Evolutionary conservation across 2,888 invertebrate genomes (phyloP).

Genomic region (Mellilla xanthometata): DNA sequence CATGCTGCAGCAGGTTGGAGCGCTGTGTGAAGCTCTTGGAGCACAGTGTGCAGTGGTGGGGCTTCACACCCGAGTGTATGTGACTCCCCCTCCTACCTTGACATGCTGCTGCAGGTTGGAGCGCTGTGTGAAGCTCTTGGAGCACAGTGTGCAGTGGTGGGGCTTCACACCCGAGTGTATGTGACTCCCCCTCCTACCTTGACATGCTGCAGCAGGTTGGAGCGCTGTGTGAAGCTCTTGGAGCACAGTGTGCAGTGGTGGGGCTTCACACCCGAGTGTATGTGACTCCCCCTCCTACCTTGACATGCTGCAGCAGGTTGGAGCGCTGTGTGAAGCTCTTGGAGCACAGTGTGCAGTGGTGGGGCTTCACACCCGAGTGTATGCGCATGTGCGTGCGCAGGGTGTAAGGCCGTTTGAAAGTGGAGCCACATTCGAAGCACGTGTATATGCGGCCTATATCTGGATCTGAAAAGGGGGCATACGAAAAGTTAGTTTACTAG

Average conservation of each 20-base stretch:
- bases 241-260: too few relatives aligned
- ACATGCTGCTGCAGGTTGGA: too few relatives aligned
- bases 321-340: conserved; percentile 5
- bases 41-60: too few relatives aligned
- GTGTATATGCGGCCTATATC: neutral
- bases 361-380: conserved; percentile 6
- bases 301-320: conserved; percentile 10
- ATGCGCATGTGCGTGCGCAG: conserved; percentile 4
- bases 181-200: neutral
- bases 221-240: conserved; percentile 8
- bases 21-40: too few relatives aligned
- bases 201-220: conserved; percentile 7
- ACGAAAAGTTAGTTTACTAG: too few relatives aligned
- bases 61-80: too few relatives aligned
- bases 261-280: too few relatives aligned
- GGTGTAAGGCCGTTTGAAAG: conserved; percentile 6
- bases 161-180: too few relatives aligned
- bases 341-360: conserved; percentile 3
- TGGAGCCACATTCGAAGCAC: conserved; percentile 2
- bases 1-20: too few relatives aligned
- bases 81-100: too few relatives aligned
- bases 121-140: too few relatives aligned
- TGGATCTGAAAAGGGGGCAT: neutral
- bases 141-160: too few relatives aligned
- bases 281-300: neutral